Evolutionary conservation across 1,140 invertebrate species (phyloP).

Genomic region (Bombus waltoni): DNA sequence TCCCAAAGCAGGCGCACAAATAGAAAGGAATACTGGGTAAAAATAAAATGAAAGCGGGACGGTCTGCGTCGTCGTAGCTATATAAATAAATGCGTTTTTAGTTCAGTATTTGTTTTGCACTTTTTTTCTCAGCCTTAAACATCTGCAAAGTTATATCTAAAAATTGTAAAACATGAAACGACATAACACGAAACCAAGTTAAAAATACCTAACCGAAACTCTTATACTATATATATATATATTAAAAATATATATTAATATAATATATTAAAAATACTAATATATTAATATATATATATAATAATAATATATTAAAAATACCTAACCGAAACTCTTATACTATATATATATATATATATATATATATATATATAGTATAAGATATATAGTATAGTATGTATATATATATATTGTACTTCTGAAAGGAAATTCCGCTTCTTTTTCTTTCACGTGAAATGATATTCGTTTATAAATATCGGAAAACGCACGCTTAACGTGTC

Average conservation of each 20-base stretch:
- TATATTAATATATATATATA: too few species aligned
- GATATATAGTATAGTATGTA: too few species aligned
- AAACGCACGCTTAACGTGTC: not conserved
- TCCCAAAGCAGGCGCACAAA: conserved; percentile 39
- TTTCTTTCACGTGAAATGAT: not conserved
- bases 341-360: too few species aligned
- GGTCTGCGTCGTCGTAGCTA: not conserved
- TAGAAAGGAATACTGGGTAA: conserved; percentile 53
- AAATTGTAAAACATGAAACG: not conserved
- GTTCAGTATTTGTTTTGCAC: conserved; percentile 11
- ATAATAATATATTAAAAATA: not conserved
- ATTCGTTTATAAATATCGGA: not conserved
- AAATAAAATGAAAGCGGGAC: conserved; percentile 55
- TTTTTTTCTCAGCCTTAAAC: not conserved
- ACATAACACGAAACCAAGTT: not conserved
- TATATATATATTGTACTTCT: not conserved
- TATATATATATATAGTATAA: too few species aligned
- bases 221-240: too few species aligned
- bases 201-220: not conserved
- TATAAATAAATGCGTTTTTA: conserved; percentile 44
- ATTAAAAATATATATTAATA: too few species aligned
- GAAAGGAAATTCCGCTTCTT: not conserved
- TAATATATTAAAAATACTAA: too few species aligned
- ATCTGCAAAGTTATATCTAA: not conserved
- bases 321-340: too few species aligned